Base-by-base conservation (phyloP, 2,888 invertebrate genomes). In the Pyrocoelia pectoralis region DNA sequence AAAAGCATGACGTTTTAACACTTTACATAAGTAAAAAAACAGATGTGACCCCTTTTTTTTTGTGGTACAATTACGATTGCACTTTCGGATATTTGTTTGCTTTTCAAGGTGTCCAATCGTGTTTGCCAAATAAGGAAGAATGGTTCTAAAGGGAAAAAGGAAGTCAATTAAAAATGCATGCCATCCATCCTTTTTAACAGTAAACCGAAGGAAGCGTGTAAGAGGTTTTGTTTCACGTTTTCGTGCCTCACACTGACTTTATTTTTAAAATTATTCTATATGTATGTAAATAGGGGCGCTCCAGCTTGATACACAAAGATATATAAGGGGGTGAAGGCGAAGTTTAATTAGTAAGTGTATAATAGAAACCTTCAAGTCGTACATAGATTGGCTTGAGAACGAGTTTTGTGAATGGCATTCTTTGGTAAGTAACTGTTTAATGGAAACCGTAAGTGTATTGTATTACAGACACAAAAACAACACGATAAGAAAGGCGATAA, bases 171-270 rank as follows among this genome's bases (percentile, higher is more conserved):
- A 18, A 10, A 46, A 46, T 46, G 46, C 17, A 10, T 15, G n/a
- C 41, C 46, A 46, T 46, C 18, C 46, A 6, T 33, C 33, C 33
- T 33, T 33, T n/a, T 24, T 33, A n/a, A 33, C 8, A 6, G 33
- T 46, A 17, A 46, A 46, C 17, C 17, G 18, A 46, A 46, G 46
- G 46, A 18, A 17, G 18, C 14, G 41, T 14, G 41, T 41, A 41
- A n/a, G n/a, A 15, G 41, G 12, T 13, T 12, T 14, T 41, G 8
- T 43, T 43, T 2, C n/a, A 33, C n/a, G 33, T 33, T 33, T 33
- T 33, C 33, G 8, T 4, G 33, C 33, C n/a, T 33, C n/a, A 33
- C 8, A 33, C 8, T 10, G 33, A n/a, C 2, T 33, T 6, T 2
- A 33, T 33, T n/a, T 33, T 33, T n/a, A 6, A 33, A 33, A n/a